Percentiles rank a stretch among this genome's conserved stretches.
phyloP scores from a whole-genome alignment of 2,797 vertebrate species.

The Ctenopoma multispine region DNA sequence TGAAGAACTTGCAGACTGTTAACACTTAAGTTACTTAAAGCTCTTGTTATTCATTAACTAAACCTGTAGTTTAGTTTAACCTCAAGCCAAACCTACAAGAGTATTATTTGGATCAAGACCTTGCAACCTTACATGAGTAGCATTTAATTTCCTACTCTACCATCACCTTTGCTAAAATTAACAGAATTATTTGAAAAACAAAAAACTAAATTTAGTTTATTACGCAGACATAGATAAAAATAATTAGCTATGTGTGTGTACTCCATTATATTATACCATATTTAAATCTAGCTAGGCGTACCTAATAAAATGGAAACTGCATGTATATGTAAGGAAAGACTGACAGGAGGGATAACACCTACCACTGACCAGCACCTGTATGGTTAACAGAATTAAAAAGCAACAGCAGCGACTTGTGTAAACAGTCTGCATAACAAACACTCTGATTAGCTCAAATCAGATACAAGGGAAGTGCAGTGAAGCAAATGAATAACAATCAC shows the following conservation, averaged over 20 bases:
- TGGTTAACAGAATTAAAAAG: constrained; percentile 18
- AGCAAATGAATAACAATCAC: background rate
- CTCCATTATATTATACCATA: too few relatives aligned
- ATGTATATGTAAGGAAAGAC: background rate
- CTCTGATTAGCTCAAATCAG: constrained; percentile 36
- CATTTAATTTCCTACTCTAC: background rate
- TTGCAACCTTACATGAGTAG: too few relatives aligned
- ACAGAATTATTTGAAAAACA: background rate
- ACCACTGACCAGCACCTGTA: background rate
- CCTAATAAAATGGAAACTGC: background rate
- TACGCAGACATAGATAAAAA: too few relatives aligned
- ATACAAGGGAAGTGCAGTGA: constrained; percentile 34
- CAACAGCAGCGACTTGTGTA: constrained; percentile 22
- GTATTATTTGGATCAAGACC: background rate
- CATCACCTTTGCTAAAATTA: background rate
- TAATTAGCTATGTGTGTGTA: too few relatives aligned
- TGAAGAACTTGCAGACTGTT: background rate
- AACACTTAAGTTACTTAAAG: background rate
- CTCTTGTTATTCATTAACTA: background rate
- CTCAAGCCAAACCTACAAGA: background rate
- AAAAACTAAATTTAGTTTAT: too few relatives aligned
- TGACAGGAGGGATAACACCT: background rate
- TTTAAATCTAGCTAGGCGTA: too few relatives aligned
- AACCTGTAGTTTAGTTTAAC: background rate
- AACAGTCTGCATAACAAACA: constrained; percentile 35